A percentile compares a stretch with the other conserved stretches of the same genome.
Evolutionary conservation across 2,797 vertebrate genomes (phyloP).

Genomic region (Clamator glandarius): DNA sequence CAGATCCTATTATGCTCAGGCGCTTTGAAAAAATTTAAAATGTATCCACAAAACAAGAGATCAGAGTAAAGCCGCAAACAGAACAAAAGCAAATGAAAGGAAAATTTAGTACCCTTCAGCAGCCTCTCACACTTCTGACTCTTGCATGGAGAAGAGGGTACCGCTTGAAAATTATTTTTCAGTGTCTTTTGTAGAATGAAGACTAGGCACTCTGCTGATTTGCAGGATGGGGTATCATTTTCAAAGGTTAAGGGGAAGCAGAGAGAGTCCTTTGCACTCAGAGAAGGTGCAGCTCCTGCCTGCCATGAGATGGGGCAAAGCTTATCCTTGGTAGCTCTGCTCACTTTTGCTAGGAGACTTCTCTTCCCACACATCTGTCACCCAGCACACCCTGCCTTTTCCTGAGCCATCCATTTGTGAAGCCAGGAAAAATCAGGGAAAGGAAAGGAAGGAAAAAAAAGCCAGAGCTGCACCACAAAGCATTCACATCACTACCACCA

Average conservation of each 20-base stretch:
- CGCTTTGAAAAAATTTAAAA: constrained; percentile 23
- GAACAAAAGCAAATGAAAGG: not conserved
- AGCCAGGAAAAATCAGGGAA: constrained; percentile 30
- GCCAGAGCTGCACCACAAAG: not conserved
- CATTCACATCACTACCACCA: not conserved
- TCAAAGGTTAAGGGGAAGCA: not conserved
- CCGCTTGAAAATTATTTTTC: not conserved
- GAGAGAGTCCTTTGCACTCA: not conserved
- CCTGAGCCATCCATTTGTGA: not conserved
- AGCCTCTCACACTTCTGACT: not conserved
- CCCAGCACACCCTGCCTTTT: not conserved
- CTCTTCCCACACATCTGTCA: not conserved
- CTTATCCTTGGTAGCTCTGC: not conserved
- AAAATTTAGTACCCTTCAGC: not conserved
- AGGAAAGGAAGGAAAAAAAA: not conserved
- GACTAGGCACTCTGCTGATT: not conserved
- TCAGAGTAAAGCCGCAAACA: not conserved
- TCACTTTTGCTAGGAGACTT: not conserved
- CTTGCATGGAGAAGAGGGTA: not conserved
- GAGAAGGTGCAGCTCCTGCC: not conserved
- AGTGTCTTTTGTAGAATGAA: not conserved
- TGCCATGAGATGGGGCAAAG: not conserved
- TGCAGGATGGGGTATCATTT: not conserved
- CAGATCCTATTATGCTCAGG: not conserved
- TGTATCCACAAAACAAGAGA: not conserved